Evolutionary conservation across 2,797 vertebrate species (phyloP).

Genomic region (Prionace glauca): DNA sequence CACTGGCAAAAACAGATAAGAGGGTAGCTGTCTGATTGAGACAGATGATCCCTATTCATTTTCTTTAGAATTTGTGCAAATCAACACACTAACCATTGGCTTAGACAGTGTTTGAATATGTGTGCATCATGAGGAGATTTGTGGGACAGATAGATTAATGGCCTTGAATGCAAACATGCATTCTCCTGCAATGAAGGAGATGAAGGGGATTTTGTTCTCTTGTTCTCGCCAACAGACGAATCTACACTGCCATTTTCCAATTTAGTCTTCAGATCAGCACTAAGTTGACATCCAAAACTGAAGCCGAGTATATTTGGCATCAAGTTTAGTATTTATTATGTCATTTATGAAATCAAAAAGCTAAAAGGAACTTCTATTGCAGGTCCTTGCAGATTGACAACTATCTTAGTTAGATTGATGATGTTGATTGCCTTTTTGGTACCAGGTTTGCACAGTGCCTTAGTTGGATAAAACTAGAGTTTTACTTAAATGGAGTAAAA

Average conservation of each 20-base stretch:
- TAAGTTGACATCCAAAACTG: neutral
- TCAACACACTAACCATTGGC: neutral
- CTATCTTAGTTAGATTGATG: neutral
- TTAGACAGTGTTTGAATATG: neutral
- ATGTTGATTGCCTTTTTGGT: neutral
- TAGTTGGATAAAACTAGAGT: neutral
- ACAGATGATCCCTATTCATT: slow-evolving; percentile 26
- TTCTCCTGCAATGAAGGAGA: neutral
- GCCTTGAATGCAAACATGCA: neutral
- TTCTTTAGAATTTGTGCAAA: neutral
- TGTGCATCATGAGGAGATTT: neutral
- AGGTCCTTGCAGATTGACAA: neutral
- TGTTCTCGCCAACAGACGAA: neutral
- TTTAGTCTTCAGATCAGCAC: neutral
- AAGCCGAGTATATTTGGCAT: neutral
- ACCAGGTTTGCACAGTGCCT: neutral
- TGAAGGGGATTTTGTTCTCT: neutral
- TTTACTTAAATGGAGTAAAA: neutral
- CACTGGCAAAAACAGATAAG: neutral
- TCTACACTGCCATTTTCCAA: neutral
- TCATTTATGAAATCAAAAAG: neutral
- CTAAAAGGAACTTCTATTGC: neutral
- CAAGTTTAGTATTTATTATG: neutral
- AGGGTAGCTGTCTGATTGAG: slow-evolving; percentile 13
- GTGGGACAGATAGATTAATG: slow-evolving; percentile 4